Conservation (phyloP, 2,113 vertebrate genomes). For the Platysternon megacephalum region DNA sequence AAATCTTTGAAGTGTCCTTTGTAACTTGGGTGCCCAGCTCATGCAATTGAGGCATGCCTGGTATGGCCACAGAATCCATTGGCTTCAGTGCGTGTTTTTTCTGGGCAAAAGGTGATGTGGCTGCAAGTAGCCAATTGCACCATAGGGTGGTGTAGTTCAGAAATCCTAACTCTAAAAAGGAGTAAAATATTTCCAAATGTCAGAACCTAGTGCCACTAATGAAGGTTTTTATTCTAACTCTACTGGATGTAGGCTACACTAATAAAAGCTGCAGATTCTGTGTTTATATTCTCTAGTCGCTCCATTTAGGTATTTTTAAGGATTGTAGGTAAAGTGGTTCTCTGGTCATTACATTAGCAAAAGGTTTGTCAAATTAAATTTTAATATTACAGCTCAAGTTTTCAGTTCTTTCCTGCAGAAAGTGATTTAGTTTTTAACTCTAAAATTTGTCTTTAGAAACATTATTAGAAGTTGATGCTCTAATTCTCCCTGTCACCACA, state of each 20-base stretch:
- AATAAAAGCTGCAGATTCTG: neutral
- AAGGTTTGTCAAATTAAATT: neutral
- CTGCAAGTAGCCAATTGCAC: neutral
- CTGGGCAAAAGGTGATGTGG: neutral
- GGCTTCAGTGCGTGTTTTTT: neutral
- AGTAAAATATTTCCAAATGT: neutral
- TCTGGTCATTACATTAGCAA: neutral
- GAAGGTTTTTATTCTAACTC: neutral
- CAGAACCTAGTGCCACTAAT: slow-evolving; percentile 37
- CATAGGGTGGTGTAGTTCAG: neutral
- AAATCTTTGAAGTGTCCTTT: slow-evolving; percentile 68
- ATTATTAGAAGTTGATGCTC: neutral
- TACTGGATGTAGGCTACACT: neutral
- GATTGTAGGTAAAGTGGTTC: neutral
- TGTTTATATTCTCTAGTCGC: neutral
- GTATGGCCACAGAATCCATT: fast-evolving
- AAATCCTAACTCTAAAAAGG: neutral
- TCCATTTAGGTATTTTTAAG: neutral
- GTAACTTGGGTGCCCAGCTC: neutral
- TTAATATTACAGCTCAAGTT: neutral
- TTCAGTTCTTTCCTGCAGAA: neutral
- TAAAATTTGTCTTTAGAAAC: neutral
- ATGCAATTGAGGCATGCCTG: neutral
- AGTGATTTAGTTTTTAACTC: neutral
- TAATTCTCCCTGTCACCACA: slow-evolving; percentile 20